Base-by-base conservation (phyloP, 2,113 vertebrate genomes). In the Esox niger region DNA sequence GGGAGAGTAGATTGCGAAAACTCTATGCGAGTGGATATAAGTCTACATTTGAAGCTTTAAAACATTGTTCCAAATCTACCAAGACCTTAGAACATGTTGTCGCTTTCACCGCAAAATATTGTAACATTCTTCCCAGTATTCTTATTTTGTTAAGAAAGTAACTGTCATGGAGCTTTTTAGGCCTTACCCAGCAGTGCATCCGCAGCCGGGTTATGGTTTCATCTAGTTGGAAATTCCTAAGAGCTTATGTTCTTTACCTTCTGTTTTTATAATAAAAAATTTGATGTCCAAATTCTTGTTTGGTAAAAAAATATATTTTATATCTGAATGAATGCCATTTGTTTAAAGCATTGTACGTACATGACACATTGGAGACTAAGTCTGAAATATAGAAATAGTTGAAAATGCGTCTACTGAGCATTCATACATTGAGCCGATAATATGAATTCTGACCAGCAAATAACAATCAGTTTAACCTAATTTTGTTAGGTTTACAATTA, bases 81-180 rank as follows among this genome's bases (percentile, higher is more conserved):
- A 57, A 15, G 74, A 78, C 69, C 68, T 60, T 67, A 54, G 58
- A 62, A 30, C 46, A 49, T 47, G 17, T 38, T 21, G 52, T 26
- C 31, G 52, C 11, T 9, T 38, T 43, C 13, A 56, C 66, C 38
- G 65, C n/a, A 3, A 30, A 47, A 65, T 68, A 62, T 67, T 64
- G 70, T 76, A 67, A 73, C 74, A 76, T 71, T 47, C 74, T 75
- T 75, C 68, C 30, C 64, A 60, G 46, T 71, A 27, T 63, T 74
- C 58, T 69, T 69, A 32, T 71, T 62, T 35, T 57, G 70, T 66
- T 33, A 61, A 74, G 70, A 64, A 68, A 59, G 66, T 66, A 81
- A 71, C 90, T 83, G 90, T 93, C 92, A n/a, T n/a, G n/a, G n/a
- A n/a, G n/a, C 88, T 92, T 89, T 88, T 86, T n/a, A n/a, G n/a